These are phyloP conservation scores for Dasypolia templi DNA, from an alignment of 2,888 invertebrate species.

Conservation along the genomic window DNA sequence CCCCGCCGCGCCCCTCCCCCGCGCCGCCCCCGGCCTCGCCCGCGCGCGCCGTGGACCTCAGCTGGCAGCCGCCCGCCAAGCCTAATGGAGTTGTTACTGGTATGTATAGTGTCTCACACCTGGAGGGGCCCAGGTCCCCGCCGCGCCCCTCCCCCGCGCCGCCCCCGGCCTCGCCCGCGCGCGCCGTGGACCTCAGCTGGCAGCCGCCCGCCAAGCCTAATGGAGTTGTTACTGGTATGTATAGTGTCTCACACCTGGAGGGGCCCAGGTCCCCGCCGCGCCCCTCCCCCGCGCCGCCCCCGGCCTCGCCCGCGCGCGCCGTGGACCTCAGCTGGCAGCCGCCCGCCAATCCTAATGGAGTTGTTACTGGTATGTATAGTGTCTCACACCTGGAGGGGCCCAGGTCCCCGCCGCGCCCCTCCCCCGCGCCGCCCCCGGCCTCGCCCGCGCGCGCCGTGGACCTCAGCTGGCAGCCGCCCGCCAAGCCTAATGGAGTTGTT, in stretches of 20 bases:
- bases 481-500: conserved; percentile 95
- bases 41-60: conserved; percentile 91
- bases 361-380: conserved; percentile 92
- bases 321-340: conserved; percentile 97
- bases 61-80: conserved; percentile 97
- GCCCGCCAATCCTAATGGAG: conserved; percentile 96
- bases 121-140: conserved; percentile 92
- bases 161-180: conserved; percentile 77
- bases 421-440: conserved; percentile 86
- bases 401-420: conserved; percentile 94
- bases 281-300: conserved; percentile 89
- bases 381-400: conserved; percentile 83
- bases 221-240: conserved; percentile 94
- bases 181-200: conserved; percentile 95
- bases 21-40: conserved; percentile 82
- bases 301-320: conserved; percentile 81
- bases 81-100: conserved; percentile 96
- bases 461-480: conserved; percentile 97
- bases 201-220: conserved; percentile 96
- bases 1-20: conserved; percentile 93
- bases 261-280: conserved; percentile 95
- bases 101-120: conserved; percentile 64
- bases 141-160: conserved; percentile 92
- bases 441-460: conserved; percentile 90
- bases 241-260: neutral